Conservation (phyloP, 2,797 vertebrate genomes). For the Gambusia yucatana region DNA sequence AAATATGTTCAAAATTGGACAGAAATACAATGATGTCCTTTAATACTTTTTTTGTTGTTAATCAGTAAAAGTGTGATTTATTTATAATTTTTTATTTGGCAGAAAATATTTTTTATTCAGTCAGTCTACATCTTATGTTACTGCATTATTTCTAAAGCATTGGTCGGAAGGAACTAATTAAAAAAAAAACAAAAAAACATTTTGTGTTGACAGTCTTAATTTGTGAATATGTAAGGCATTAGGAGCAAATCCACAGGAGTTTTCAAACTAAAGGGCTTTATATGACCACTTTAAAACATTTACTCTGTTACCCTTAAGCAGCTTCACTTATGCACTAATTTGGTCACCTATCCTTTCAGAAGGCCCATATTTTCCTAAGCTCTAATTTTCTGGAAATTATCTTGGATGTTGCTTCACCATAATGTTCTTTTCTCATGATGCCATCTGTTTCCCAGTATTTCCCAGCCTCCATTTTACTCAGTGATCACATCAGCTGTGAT, state of each 20-base stretch:
- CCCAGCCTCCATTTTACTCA: not conserved
- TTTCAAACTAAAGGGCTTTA: not conserved
- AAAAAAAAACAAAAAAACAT: not conserved
- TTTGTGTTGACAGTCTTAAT: not conserved
- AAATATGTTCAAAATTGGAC: not conserved
- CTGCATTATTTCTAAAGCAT: not conserved
- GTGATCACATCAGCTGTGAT: too few species aligned
- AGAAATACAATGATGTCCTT: not conserved
- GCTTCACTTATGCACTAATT: not conserved
- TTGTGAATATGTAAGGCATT: not conserved
- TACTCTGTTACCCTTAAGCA: not conserved
- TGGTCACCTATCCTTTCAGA: not conserved
- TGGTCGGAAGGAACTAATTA: not conserved
- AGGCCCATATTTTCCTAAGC: not conserved
- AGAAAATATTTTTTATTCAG: not conserved
- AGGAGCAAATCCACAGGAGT: not conserved
- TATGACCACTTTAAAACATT: not conserved
- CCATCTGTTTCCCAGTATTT: not conserved
- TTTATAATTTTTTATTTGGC: not conserved
- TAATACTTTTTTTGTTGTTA: not conserved
- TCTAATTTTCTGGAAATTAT: not conserved
- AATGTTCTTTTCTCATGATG: not conserved
- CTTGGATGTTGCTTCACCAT: not conserved
- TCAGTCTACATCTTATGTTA: not conserved
- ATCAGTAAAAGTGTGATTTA: not conserved